A percentile compares a stretch with the other conserved stretches of the same genome.
Evolutionary conservation across 2,888 invertebrate genomes (phyloP).

Genomic region (Patella caerulea): DNA sequence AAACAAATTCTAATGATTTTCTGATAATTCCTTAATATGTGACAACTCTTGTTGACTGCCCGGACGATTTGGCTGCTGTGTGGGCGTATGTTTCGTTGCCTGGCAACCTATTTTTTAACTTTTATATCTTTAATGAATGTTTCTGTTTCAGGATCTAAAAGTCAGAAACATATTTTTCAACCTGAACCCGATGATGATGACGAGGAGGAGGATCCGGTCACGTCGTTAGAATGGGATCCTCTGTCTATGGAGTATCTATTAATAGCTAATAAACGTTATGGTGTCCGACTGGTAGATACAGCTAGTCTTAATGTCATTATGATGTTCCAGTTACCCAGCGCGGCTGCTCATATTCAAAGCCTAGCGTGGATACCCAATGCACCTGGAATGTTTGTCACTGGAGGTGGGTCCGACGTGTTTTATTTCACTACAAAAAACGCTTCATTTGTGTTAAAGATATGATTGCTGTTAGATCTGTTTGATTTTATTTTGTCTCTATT

Average conservation of each 20-base stretch:
- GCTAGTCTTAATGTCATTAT: constrained; percentile 59
- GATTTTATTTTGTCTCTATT: too few relatives aligned
- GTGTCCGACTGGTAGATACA: constrained; percentile 69
- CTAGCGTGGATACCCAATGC: constrained; percentile 72
- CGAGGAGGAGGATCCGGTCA: constrained; percentile 57
- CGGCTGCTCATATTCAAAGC: constrained; percentile 68
- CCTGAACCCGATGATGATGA: constrained; percentile 56
- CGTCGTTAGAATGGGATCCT: constrained; percentile 72
- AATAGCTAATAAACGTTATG: constrained; percentile 60
- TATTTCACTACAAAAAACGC: background rate
- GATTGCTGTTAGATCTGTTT: too few relatives aligned
- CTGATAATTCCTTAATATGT: too few relatives aligned
- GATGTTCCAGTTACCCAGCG: constrained; percentile 68
- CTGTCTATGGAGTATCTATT: constrained; percentile 71
- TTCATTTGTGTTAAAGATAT: background rate
- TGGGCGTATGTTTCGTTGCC: too few relatives aligned
- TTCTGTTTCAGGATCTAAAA: constrained; percentile 45
- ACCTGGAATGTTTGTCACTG: constrained; percentile 73
- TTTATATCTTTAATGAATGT: too few relatives aligned
- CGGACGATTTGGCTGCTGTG: too few relatives aligned
- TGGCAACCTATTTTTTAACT: too few relatives aligned
- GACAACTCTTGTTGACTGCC: too few relatives aligned
- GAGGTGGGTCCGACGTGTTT: constrained; percentile 60
- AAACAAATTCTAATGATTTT: too few relatives aligned
- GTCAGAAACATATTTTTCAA: constrained; percentile 51